Conservation (phyloP, 2,888 invertebrate species). For the Polyommatus iphigenia region DNA sequence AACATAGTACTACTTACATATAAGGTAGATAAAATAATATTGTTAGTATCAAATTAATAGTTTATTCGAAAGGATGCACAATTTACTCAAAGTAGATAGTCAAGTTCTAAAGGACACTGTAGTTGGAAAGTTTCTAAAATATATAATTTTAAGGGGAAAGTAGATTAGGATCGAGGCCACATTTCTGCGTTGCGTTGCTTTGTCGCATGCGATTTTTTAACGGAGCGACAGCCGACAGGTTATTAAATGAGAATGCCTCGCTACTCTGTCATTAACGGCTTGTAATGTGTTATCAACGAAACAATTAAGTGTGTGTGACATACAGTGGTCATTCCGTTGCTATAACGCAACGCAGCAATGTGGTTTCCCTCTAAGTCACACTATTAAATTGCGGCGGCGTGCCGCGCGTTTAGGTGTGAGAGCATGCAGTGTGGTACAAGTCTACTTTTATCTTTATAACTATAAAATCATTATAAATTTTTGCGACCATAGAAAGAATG, state of each 20-base stretch:
- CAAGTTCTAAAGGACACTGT: slow-evolving; percentile 12
- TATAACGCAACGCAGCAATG: background rate
- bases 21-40: slow-evolving; percentile 4
- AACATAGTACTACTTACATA: background rate
- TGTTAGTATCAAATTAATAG: background rate
- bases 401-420: background rate
- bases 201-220: background rate
- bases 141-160: background rate
- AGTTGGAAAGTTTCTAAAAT: background rate
- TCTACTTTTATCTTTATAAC: background rate
- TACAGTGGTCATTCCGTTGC: background rate
- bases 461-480: background rate
- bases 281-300: background rate
- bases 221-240: background rate
- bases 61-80: slow-evolving; percentile 9
- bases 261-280: background rate
- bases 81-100: slow-evolving; percentile 7
- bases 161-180: background rate
- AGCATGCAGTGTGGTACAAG: background rate
- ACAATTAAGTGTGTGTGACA: background rate
- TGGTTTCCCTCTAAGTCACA: background rate
- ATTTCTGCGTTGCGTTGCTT: background rate
- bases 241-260: background rate
- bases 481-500: background rate
- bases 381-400: background rate